Conservation (phyloP, 1,140 invertebrate genomes). For the Radopholus similis region DNA sequence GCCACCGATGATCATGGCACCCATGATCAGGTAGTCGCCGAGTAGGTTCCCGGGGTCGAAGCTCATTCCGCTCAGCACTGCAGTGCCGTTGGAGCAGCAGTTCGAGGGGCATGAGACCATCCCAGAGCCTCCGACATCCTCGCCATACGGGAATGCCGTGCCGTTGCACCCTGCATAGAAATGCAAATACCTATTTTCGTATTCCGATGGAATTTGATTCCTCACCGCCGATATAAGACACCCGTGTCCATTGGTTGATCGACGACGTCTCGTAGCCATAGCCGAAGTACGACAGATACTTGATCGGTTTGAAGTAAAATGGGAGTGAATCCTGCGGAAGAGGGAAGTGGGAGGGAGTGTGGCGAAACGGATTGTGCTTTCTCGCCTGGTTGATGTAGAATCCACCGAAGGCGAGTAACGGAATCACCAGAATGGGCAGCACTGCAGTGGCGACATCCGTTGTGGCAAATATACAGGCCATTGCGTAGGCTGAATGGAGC, state of each 20-base stretch:
- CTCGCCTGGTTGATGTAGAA: conserved; percentile 87
- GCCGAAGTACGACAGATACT: conserved; percentile 88
- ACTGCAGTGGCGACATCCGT: conserved; percentile 64
- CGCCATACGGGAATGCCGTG: not conserved
- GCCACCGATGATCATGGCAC: conserved; percentile 69
- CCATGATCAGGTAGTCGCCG: conserved; percentile 71
- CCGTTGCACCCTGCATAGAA: conserved; percentile 10
- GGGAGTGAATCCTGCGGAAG: conserved; percentile 69
- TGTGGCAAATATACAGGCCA: conserved; percentile 38
- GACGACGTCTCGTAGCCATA: conserved; percentile 86
- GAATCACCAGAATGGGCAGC: conserved; percentile 82
- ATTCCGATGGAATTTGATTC: conserved; percentile 6
- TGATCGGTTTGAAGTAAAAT: conserved; percentile 80
- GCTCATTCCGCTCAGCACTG: conserved; percentile 74
- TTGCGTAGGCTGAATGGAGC: conserved; percentile 20
- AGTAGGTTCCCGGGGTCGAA: conserved; percentile 73
- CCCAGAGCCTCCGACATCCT: not conserved
- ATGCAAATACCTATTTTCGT: not conserved
- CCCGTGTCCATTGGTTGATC: conserved; percentile 82
- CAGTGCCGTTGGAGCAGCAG: conserved; percentile 66
- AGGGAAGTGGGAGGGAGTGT: not conserved
- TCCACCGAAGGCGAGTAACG: conserved; percentile 74
- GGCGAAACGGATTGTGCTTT: conserved; percentile 58
- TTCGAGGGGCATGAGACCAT: not conserved
- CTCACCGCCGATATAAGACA: conserved; percentile 58